Conservation (phyloP, 92 coral and sea anemone genomes). For the Phenganax stokvisi region DNA sequence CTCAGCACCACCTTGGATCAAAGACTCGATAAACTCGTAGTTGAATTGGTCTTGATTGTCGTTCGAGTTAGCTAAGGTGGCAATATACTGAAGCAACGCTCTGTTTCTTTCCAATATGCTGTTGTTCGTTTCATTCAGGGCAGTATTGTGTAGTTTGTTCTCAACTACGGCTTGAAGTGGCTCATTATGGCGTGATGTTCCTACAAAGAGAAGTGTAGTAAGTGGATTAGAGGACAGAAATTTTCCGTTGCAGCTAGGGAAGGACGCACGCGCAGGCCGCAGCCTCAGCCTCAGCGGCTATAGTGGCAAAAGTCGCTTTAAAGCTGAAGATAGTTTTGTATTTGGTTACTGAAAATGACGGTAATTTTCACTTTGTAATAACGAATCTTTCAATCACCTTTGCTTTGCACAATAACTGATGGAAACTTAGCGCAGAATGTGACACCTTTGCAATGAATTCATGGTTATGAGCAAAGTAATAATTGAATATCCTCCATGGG, state of each 20-base stretch:
- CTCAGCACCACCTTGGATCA: slow-evolving; percentile 76
- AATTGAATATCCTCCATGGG: too few relatives aligned
- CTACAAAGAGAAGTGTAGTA: background rate
- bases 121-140: slow-evolving; percentile 25
- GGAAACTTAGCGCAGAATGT: too few relatives aligned
- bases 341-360: too few relatives aligned
- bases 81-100: slow-evolving; percentile 36
- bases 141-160: slow-evolving; percentile 12
- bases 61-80: slow-evolving; percentile 36
- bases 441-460: too few relatives aligned
- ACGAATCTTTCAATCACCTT: too few relatives aligned
- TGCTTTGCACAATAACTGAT: too few relatives aligned
- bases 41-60: slow-evolving; percentile 26
- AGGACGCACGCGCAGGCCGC: background rate
- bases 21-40: slow-evolving; percentile 74
- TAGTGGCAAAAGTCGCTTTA: too few relatives aligned
- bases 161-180: slow-evolving; percentile 37
- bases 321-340: too few relatives aligned
- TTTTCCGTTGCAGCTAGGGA: background rate
- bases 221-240: background rate
- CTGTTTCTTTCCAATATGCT: slow-evolving; percentile 38
- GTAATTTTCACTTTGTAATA: too few relatives aligned
- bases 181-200: slow-evolving; percentile 35
- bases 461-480: too few relatives aligned
- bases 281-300: too few relatives aligned